Conservation (phyloP, 2,797 vertebrate species). For the Siniperca scherzeri region DNA sequence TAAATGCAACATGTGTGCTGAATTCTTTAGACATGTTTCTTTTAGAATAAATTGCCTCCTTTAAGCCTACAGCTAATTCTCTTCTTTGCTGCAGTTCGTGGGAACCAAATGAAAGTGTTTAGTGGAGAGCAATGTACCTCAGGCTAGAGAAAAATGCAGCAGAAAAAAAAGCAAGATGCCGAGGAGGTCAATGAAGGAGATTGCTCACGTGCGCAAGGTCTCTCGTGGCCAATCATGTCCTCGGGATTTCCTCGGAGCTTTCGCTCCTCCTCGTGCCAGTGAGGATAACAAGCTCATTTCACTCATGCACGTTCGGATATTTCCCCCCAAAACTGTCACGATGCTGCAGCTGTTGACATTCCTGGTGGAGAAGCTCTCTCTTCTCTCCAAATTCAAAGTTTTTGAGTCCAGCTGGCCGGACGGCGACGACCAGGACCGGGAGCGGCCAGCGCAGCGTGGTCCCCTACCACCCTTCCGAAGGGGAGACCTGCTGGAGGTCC, state of each 20-base stretch:
- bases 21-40: neutral
- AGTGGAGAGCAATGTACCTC: neutral
- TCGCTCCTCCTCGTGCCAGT: slow-evolving; percentile 62
- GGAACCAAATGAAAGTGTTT: neutral
- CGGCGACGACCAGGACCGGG: slow-evolving; percentile 6
- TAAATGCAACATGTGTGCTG: neutral
- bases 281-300: slow-evolving; percentile 72
- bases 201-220: slow-evolving; percentile 47
- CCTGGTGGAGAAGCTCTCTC: slow-evolving; percentile 87
- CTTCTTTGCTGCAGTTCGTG: neutral
- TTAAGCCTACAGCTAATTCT: neutral
- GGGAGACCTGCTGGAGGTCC: slow-evolving; percentile 94
- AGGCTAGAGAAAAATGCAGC: neutral
- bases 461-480: slow-evolving; percentile 79
- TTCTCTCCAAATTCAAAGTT: slow-evolving; percentile 85
- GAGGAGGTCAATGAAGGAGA: neutral
- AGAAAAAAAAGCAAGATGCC: neutral
- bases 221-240: slow-evolving; percentile 65
- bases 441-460: slow-evolving; percentile 47
- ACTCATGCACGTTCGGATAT: neutral
- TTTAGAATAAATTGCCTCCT: neutral
- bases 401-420: slow-evolving; percentile 70
- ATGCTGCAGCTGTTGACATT: slow-evolving; percentile 86
- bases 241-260: slow-evolving; percentile 5
- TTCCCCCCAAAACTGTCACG: slow-evolving; percentile 15